Evolutionary conservation across 2,797 vertebrate genomes (phyloP).

Genomic region (Poeciliopsis infans): DNA sequence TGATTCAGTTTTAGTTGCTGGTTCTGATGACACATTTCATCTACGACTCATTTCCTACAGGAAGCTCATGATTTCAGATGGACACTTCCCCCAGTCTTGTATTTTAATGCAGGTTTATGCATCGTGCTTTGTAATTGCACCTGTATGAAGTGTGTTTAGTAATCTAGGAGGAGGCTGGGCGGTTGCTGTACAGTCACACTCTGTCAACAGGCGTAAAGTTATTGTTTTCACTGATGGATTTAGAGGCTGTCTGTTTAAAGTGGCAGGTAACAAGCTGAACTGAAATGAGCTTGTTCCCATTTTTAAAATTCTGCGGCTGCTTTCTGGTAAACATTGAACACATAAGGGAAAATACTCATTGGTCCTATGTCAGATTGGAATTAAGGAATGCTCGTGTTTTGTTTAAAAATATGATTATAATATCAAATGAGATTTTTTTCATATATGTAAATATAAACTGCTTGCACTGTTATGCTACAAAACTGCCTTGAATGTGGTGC

Average conservation of each 20-base stretch:
- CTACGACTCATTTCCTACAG: background rate
- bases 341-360: background rate
- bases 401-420: background rate
- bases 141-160: background rate
- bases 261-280: slow-evolving; percentile 34
- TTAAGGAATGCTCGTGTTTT: background rate
- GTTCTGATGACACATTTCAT: background rate
- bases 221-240: slow-evolving; percentile 53
- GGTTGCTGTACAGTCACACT: slow-evolving; percentile 37
- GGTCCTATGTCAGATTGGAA: background rate
- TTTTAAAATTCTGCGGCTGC: slow-evolving; percentile 29
- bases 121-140: background rate
- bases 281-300: slow-evolving; percentile 36
- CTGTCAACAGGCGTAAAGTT: slow-evolving; percentile 58
- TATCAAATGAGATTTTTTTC: background rate
- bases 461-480: background rate
- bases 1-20: background rate
- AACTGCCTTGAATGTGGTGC: background rate
- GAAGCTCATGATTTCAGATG: background rate
- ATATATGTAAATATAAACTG: background rate
- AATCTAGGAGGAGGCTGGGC: slow-evolving; percentile 44
- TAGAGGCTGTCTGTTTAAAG: slow-evolving; percentile 28
- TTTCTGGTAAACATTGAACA: slow-evolving; percentile 31
- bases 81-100: background rate
- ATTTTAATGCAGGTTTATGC: background rate